These are phyloP conservation scores for Burhinus bistriatus DNA, from an alignment of 2,113 vertebrate species.

Conservation along the genomic window DNA sequence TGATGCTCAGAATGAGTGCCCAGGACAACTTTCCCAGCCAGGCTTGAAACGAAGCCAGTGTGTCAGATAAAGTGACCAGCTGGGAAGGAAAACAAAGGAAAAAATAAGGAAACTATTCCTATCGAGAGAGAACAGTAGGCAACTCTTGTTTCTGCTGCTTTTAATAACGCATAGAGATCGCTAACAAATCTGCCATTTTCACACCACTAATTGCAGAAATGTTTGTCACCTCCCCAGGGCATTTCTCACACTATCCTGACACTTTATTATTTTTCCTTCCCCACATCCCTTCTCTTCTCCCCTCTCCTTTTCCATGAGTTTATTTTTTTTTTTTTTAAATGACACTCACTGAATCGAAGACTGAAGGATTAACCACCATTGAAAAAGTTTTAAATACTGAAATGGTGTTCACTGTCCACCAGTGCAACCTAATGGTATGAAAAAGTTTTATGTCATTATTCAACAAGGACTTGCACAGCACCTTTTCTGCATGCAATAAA, in stretches of 20 bases:
- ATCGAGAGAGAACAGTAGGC: background rate
- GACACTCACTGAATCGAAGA: background rate
- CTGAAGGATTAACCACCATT: background rate
- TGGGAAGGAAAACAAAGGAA: slow-evolving; percentile 2
- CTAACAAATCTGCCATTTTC: slow-evolving; percentile 54
- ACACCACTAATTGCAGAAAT: slow-evolving; percentile 51
- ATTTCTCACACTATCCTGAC: slow-evolving; percentile 44
- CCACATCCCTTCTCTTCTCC: background rate
- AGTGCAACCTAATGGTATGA: background rate
- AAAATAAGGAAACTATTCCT: background rate
- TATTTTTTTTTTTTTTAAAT: slow-evolving; percentile 15
- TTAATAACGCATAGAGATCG: background rate
- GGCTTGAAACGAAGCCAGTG: slow-evolving; percentile 1
- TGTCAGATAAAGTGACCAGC: slow-evolving; percentile 8
- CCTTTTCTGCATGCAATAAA: background rate
- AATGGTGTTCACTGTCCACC: background rate
- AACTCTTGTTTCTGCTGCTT: slow-evolving; percentile 20
- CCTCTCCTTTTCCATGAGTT: background rate
- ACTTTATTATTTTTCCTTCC: background rate
- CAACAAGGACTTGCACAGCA: background rate
- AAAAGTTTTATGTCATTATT: background rate
- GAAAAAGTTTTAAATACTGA: background rate
- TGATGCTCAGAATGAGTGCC: background rate
- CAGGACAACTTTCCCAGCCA: slow-evolving; percentile 6
- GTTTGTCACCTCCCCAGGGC: slow-evolving; percentile 45